Base-by-base conservation (phyloP, 2,113 vertebrate species). In the Marmota monax region DNA sequence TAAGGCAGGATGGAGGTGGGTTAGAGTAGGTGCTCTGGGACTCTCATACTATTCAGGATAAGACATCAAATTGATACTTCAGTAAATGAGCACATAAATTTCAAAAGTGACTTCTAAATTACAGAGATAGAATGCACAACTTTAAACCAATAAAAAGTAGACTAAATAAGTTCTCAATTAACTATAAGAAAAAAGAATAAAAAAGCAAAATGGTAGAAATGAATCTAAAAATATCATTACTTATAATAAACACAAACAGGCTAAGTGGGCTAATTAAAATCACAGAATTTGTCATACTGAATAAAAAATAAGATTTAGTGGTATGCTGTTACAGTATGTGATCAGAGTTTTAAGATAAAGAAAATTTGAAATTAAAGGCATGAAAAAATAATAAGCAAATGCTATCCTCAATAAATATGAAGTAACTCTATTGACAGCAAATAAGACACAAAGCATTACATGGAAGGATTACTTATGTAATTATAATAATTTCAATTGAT, bases 251-350 rank as follows among this genome's bases (percentile, higher is more conserved):
- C 83, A 42, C 4, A 78, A 93, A 29, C 1, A 91, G 6, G 34
- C 4, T 78, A 61, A 85, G 82, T 69, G 7, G 86, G 27, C 14
- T 73, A 82, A 56, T 51, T 92, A 61, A 95, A 56, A 37, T 95
- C 51, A 61, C 42, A 84, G 45, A 65, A 17, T 45, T 83, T 90
- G 4, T 69, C 63, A 84, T 53, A 23, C 17, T 95, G 56, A 27
- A 84, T 83, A 79, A 95, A 83, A 85, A 90, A 72, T 69, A 96
- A 91, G 87, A 73, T 84, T 22, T 16, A 84, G 4, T 48, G 29
- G 14, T 83, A 73, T 22, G 20, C 17, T 85, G 10, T 48, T 88
- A 32, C 0, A 89, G 63, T 48, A 39, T 11, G 93, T 22, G 73
- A 69, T 13, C 16, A 92, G 92, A 79, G 22, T 76, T 84, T 67